These are phyloP conservation scores for Drepana falcataria DNA, from an alignment of 2,888 invertebrate genomes.

Conservation along the genomic window DNA sequence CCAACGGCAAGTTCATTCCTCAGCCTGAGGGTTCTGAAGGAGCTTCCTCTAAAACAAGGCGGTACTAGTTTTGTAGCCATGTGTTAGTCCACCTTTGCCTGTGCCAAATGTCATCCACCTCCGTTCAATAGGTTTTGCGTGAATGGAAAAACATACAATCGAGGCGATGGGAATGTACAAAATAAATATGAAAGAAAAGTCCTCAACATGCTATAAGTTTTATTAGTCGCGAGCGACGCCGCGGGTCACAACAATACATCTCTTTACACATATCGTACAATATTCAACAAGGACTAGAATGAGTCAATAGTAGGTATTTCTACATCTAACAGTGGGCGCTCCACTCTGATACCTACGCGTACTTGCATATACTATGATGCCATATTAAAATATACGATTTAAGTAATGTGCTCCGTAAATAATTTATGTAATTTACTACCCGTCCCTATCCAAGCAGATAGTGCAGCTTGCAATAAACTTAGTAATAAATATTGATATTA, in stretches of 20 bases:
- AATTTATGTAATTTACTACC: too few relatives aligned
- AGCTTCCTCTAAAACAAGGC: too few relatives aligned
- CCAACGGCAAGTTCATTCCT: too few relatives aligned
- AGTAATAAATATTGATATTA: too few relatives aligned
- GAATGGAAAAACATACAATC: too few relatives aligned
- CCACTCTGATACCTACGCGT: constrained; percentile 35
- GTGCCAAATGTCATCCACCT: too few relatives aligned
- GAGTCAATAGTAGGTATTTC: constrained; percentile 69
- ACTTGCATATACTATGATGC: background rate
- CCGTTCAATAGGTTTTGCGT: too few relatives aligned
- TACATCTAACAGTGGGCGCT: constrained; percentile 68
- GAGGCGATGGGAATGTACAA: background rate
- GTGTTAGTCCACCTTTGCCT: too few relatives aligned
- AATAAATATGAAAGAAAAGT: constrained; percentile 24
- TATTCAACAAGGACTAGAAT: constrained; percentile 76
- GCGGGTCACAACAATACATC: constrained; percentile 68
- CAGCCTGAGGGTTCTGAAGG: too few relatives aligned
- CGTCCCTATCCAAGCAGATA: too few relatives aligned
- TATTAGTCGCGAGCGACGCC: constrained; percentile 59
- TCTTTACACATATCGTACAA: constrained; percentile 60
- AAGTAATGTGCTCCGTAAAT: background rate
- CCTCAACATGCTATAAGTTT: constrained; percentile 70
- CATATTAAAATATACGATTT: background rate
- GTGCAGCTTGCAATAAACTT: too few relatives aligned
- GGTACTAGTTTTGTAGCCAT: too few relatives aligned